Conservation (phyloP, 2,797 vertebrate genomes). For the Acrocephalus scirpaceus region DNA sequence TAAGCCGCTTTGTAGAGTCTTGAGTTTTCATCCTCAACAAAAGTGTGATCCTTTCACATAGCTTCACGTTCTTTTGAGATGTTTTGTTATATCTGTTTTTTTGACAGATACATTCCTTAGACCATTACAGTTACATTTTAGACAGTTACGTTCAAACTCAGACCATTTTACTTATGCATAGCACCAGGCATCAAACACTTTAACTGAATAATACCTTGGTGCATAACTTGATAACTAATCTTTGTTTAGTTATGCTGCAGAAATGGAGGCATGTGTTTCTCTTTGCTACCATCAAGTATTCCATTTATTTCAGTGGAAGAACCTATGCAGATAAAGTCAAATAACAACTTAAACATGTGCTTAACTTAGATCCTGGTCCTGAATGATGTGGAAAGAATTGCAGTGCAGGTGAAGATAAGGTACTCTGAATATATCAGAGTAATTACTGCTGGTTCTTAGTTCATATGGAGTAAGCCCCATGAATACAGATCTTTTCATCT, state of each 20-base stretch:
- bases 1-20: not conserved
- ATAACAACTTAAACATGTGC: not conserved
- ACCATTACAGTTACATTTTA: not conserved
- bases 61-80: slow-evolving; percentile 3
- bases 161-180: not conserved
- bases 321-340: not conserved
- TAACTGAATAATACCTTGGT: not conserved
- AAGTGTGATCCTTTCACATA: slow-evolving; percentile 50
- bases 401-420: not conserved
- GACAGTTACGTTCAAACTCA: not conserved
- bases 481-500: not conserved
- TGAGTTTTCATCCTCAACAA: slow-evolving; percentile 54
- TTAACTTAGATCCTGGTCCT: not conserved
- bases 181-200: not conserved
- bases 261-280: not conserved
- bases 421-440: not conserved
- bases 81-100: not conserved
- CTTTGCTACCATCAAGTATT: not conserved
- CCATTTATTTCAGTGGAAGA: not conserved
- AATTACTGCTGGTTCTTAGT: not conserved
- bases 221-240: not conserved
- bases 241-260: not conserved
- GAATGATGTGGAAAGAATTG: not conserved
- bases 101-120: not conserved
- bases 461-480: not conserved